Evolutionary conservation across 1,140 invertebrate species (phyloP).

Genomic region (Aphis craccivora): DNA sequence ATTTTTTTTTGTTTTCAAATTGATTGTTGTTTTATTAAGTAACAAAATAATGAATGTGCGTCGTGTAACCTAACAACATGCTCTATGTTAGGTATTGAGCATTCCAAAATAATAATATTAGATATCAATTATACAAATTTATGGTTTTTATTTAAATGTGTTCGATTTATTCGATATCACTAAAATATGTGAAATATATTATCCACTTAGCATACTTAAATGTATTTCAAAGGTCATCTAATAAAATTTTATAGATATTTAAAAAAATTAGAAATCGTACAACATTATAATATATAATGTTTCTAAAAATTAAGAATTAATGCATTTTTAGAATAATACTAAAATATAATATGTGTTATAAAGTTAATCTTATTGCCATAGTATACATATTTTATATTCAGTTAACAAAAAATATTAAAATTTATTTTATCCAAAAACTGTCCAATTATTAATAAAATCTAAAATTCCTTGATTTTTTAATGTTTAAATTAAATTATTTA

Average conservation of each 20-base stretch:
- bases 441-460: neutral
- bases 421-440: neutral
- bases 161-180: neutral
- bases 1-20: neutral
- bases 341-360: neutral
- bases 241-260: neutral
- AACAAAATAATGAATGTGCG: neutral
- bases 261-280: neutral
- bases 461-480: neutral
- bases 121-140: neutral
- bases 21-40: neutral
- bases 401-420: neutral
- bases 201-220: neutral
- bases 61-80: neutral
- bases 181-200: neutral
- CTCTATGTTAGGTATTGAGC: neutral
- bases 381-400: neutral
- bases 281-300: neutral
- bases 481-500: neutral
- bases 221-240: neutral
- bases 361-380: neutral
- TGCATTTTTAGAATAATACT: neutral
- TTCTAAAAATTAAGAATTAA: neutral
- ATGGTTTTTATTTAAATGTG: neutral
- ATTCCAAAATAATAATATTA: neutral